Evolutionary conservation across 2,113 vertebrate species (phyloP).

Genomic region (Hippopotamus amphibius): DNA sequence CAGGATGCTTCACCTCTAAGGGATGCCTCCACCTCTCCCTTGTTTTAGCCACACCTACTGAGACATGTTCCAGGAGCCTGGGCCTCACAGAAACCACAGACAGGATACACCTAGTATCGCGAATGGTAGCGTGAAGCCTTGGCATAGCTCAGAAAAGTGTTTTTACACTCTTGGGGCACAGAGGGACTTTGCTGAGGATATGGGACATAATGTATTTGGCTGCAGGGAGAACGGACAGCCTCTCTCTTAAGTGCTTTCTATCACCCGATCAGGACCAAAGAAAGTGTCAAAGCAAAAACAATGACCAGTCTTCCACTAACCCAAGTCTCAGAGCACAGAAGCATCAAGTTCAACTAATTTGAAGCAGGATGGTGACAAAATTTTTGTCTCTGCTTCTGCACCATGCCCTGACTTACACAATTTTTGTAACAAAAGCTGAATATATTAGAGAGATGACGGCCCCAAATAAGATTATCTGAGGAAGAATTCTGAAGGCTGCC

Average conservation of each 20-base stretch:
- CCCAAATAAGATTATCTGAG: conserved; percentile 54
- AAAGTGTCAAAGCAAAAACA: conserved; percentile 74
- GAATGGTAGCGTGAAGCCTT: not conserved
- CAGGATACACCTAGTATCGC: not conserved
- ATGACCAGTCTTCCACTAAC: conserved; percentile 43
- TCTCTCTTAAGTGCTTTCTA: conserved; percentile 41
- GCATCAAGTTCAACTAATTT: conserved; percentile 61
- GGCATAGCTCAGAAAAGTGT: conserved; percentile 28
- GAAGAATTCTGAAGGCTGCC: conserved; percentile 15
- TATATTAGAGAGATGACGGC: conserved; percentile 69
- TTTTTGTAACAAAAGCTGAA: conserved; percentile 53
- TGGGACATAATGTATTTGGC: not conserved
- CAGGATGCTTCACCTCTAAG: conserved; percentile 77
- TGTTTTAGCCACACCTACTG: not conserved
- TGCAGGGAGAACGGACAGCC: not conserved
- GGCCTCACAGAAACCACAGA: conserved; percentile 56
- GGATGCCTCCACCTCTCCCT: conserved; percentile 84
- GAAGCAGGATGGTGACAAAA: conserved; percentile 44
- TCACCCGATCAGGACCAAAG: conserved; percentile 67
- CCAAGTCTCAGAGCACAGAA: not conserved
- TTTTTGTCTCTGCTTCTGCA: conserved; percentile 55
- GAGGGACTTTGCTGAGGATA: not conserved
- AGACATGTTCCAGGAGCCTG: not conserved
- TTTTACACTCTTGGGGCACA: not conserved
- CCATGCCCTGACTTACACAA: conserved; percentile 34